These are phyloP conservation scores for Parambassis ranga DNA, from an alignment of 2,797 vertebrate genomes.

Conservation along the genomic window DNA sequence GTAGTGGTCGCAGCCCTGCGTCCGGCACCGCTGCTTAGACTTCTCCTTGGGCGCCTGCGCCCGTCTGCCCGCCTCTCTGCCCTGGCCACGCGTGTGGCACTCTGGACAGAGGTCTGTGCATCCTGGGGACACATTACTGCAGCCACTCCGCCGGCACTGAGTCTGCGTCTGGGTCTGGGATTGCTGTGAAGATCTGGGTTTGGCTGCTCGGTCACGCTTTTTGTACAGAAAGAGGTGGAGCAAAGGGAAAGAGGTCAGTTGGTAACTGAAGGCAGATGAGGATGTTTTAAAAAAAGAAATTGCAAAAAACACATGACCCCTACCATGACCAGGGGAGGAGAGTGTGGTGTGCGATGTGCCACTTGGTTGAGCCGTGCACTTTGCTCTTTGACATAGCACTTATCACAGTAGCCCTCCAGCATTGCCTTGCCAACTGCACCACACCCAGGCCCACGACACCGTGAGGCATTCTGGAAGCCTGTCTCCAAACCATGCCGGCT, in stretches of 20 bases:
- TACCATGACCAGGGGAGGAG: constrained; percentile 79
- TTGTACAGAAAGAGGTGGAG: background rate
- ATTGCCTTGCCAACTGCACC: constrained; percentile 87
- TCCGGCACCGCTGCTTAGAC: constrained; percentile 91
- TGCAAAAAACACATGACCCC: constrained; percentile 23
- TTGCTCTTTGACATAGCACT: constrained; percentile 97
- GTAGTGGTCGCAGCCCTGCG: constrained; percentile 96
- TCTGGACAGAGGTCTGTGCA: constrained; percentile 90
- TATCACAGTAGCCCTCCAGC: constrained; percentile 97
- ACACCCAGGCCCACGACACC: constrained; percentile 88
- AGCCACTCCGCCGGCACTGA: constrained; percentile 87
- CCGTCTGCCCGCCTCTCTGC: constrained; percentile 66
- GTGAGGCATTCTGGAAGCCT: constrained; percentile 83
- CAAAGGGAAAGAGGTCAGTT: background rate
- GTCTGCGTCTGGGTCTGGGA: constrained; percentile 72
- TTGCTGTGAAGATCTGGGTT: constrained; percentile 76
- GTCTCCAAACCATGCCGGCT: constrained; percentile 77
- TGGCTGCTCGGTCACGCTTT: constrained; percentile 74
- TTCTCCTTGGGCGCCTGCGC: constrained; percentile 84
- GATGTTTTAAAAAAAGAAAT: too few species aligned
- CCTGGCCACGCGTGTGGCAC: constrained; percentile 86
- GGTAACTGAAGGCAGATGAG: background rate
- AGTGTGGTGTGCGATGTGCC: constrained; percentile 85
- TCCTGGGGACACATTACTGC: constrained; percentile 88
- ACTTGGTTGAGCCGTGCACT: constrained; percentile 88